Base-by-base conservation (phyloP, 2,888 invertebrate species). In the Lycophotia porphyrea region DNA sequence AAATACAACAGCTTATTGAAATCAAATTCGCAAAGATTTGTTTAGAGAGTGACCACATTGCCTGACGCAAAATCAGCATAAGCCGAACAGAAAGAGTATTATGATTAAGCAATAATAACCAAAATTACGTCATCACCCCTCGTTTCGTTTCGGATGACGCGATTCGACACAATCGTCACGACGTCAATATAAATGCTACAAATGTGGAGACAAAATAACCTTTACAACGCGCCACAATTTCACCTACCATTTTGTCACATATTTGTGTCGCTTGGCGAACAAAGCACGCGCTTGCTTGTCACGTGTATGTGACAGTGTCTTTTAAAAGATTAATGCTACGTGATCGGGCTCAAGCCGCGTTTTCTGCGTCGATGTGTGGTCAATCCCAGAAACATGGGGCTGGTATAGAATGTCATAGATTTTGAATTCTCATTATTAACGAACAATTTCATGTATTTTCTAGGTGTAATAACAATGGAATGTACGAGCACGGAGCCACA, bases 381-480 rank as follows among this genome's bases (percentile, higher is more conserved):
- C 24, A 49, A 24, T 24, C 49, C 7, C 24, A 49, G 24, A 24
- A 24, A 49, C 24, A 49, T 49, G 24, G 49, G 24, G 11, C 49
- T 24, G 4, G 4, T 24, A 24, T 24, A 49, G 24, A 49, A 24
- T 24, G 9, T 24, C 24, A 49, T 15, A 15, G 44, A 44, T 49
- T n/a, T 4, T n/a, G 4, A n/a, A 11, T 49, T 9, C 24, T 49
- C 49, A n/a, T 24, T 34, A 39, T 99, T 97, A 49, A 47, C 60
- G 47, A 39, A 71, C 34, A 63, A 9, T 31, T 0, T 13, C 5
- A 5, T 63, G 0, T 49, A 31, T 55, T 55, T 93, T 94, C 0
- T 90, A 98, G 98, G 98, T 77, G 98, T 98, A 8, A 97, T 98
- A 85, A 97, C 97, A 27, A 97, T 98, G 95, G 96, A 96, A 64